phyloP scores from a whole-genome alignment of 64 coral and sea anemone genomes.

The Acropora tenuis region DNA sequence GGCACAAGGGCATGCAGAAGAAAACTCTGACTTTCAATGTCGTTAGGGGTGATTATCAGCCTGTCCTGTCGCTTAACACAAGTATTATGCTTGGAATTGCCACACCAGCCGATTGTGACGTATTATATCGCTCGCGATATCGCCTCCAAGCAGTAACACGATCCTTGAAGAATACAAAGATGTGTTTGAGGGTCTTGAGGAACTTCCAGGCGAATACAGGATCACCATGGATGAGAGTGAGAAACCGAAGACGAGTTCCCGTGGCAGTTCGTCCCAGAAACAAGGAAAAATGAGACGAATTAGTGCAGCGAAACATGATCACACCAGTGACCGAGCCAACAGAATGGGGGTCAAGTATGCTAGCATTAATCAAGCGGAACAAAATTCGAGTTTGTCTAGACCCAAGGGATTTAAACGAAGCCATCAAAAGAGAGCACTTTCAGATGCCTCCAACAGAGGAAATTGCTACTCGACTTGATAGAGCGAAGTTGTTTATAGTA shows the following conservation, averaged over 20 bases:
- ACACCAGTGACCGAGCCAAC: not conserved
- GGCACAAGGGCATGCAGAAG: not conserved
- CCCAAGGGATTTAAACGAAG: no score
- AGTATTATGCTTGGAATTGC: not conserved
- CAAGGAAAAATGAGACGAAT: slow-evolving; percentile 36
- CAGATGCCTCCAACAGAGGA: no score
- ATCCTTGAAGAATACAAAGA: slow-evolving; percentile 32
- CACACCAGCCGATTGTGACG: not conserved
- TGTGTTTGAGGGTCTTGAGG: slow-evolving; percentile 18
- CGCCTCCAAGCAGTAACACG: not conserved
- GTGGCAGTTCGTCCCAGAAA: not conserved
- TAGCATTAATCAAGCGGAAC: no score
- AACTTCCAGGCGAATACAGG: slow-evolving; percentile 25
- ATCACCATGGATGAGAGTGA: slow-evolving; percentile 13
- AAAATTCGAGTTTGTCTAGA: no score
- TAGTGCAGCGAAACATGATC: not conserved
- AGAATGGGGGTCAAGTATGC: no score
- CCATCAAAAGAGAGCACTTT: no score
- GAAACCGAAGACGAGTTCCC: slow-evolving; percentile 31
- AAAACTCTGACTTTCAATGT: no score
- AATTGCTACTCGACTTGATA: no score
- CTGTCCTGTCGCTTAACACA: no score
- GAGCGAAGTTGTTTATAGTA: no score
- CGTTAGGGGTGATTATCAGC: no score
- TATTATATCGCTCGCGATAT: not conserved